phyloP scores from a whole-genome alignment of 1,140 invertebrate species.

The Pygmarrhopalites habei region DNA sequence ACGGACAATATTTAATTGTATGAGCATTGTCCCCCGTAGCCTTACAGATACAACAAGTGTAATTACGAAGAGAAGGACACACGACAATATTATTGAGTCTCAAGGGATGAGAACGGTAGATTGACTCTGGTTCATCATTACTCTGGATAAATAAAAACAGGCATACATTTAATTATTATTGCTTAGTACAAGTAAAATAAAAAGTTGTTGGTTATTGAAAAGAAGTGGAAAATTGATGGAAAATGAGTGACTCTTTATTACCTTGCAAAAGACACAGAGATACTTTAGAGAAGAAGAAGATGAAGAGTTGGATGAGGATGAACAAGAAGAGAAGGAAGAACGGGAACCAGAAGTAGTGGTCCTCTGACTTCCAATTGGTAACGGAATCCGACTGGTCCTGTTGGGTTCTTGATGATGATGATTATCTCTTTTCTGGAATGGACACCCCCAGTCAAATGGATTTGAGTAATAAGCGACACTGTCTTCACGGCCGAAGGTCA shows the following conservation, averaged over 20 bases:
- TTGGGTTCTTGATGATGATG: too few relatives aligned
- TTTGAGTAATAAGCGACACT: too few relatives aligned
- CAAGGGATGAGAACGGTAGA: constrained; percentile 24
- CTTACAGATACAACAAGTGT: constrained; percentile 27
- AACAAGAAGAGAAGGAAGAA: not conserved
- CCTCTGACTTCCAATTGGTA: not conserved
- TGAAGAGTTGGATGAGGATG: not conserved
- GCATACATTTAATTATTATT: too few relatives aligned
- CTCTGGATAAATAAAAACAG: not conserved
- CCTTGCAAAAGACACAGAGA: constrained; percentile 27
- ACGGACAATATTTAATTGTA: constrained; percentile 34
- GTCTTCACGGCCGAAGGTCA: too few relatives aligned
- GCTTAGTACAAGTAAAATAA: too few relatives aligned
- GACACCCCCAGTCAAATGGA: too few relatives aligned
- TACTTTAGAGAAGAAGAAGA: constrained; percentile 2
- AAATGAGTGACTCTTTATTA: not conserved
- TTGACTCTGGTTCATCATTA: too few relatives aligned
- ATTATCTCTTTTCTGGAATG: too few relatives aligned
- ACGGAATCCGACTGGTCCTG: too few relatives aligned
- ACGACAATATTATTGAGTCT: constrained; percentile 18
- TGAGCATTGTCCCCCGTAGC: constrained; percentile 31
- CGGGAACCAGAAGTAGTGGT: not conserved
- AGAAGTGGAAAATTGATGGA: too few relatives aligned
- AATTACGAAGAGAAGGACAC: constrained; percentile 21
- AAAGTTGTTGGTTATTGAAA: too few relatives aligned